Evolutionary conservation across 2,797 vertebrate species (phyloP).

Genomic region (Xyrichtys novacula): DNA sequence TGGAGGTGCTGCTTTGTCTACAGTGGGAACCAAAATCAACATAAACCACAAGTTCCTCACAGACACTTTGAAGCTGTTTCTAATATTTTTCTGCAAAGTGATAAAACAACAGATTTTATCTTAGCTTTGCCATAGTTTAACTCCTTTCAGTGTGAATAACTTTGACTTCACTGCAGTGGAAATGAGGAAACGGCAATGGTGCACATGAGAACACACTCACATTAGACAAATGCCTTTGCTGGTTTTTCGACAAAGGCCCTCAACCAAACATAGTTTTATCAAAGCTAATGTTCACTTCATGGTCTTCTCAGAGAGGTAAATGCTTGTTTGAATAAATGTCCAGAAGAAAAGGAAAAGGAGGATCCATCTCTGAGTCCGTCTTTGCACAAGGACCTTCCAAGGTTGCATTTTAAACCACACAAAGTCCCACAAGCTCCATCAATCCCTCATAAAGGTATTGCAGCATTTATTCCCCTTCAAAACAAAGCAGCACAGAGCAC

Average conservation of each 20-base stretch:
- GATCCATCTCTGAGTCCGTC: slow-evolving; percentile 55
- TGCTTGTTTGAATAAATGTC: slow-evolving; percentile 65
- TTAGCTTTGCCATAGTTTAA: too few species aligned
- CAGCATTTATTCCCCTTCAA: slow-evolving; percentile 67
- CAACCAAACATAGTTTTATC: slow-evolving; percentile 56
- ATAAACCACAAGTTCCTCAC: too few species aligned
- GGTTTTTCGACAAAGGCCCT: slow-evolving; percentile 37
- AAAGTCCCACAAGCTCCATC: slow-evolving; percentile 65
- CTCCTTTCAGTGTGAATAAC: background rate
- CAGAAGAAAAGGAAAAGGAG: slow-evolving; percentile 53
- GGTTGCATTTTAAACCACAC: slow-evolving; percentile 69
- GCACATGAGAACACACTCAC: slow-evolving; percentile 31
- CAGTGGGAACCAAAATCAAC: too few species aligned
- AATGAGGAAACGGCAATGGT: slow-evolving; percentile 1
- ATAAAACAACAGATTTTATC: too few species aligned
- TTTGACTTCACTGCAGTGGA: too few species aligned
- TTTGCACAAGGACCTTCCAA: slow-evolving; percentile 60
- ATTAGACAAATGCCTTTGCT: slow-evolving; percentile 49
- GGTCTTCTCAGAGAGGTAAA: slow-evolving; percentile 40
- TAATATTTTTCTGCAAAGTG: too few species aligned
- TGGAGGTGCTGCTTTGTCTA: too few species aligned
- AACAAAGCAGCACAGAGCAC: slow-evolving; percentile 41
- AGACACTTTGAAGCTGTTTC: too few species aligned
- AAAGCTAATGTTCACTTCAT: slow-evolving; percentile 46
- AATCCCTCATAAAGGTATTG: slow-evolving; percentile 70